Conservation (phyloP, 2,113 vertebrate species). For the Zosterops hypoxanthus region DNA sequence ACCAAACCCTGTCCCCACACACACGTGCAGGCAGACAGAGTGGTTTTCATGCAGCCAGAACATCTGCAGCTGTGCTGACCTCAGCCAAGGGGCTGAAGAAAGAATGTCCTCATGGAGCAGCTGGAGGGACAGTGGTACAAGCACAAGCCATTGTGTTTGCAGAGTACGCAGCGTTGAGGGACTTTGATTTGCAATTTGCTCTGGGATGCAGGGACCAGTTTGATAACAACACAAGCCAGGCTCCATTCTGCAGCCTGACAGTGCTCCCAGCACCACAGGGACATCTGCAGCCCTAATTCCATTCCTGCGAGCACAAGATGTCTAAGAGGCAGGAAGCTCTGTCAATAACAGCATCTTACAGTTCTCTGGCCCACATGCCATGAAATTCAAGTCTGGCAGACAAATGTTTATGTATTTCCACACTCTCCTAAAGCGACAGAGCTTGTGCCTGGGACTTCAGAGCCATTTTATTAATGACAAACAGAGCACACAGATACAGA, state of each 20-base stretch:
- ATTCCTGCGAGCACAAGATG: not conserved
- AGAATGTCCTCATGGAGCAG: not conserved
- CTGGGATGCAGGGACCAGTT: not conserved
- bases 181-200: not conserved
- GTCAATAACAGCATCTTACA: not conserved
- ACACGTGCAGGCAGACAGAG: not conserved
- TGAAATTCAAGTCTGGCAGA: not conserved
- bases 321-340: not conserved
- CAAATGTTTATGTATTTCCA: not conserved
- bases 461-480: not conserved
- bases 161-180: not conserved
- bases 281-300: not conserved
- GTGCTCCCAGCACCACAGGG: not conserved
- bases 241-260: not conserved
- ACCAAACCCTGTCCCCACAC: not conserved
- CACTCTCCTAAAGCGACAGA: not conserved
- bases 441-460: not conserved
- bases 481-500: not conserved
- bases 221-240: not conserved
- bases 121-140: not conserved
- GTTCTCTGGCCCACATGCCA: not conserved
- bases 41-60: not conserved
- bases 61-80: constrained; percentile 27
- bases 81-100: not conserved
- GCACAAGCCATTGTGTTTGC: not conserved